Base-by-base conservation (phyloP, 2,888 invertebrate genomes). In the Epinotia brunnichana region DNA sequence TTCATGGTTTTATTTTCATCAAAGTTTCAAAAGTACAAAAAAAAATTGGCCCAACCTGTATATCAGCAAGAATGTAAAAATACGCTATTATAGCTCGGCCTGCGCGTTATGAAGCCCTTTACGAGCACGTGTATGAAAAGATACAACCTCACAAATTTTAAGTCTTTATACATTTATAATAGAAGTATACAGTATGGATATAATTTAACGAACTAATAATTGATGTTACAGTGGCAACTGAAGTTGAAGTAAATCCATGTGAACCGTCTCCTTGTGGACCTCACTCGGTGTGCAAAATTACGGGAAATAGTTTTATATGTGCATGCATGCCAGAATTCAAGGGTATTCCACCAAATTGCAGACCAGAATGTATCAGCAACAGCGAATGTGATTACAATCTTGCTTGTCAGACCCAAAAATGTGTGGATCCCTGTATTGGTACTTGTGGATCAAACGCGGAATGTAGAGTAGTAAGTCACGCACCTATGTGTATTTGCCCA, bases 251-350 rank as follows among this genome's bases (percentile, higher is more conserved):
- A 41, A 90, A 95, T 84, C 95, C 94, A 59, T 96, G 95, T 83
- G 94, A 94, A 76, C 96, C 97, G 63, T 95, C 96, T 51, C 97
- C 97, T 2, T 97, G 97, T 83, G 97, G 97, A 35, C 95, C 96
- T 0, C 95, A 96, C 83, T 94, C 97, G 0, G 94, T 96, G 79
- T 97, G 97, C 81, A 95, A 94, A 86, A 91, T 95, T 67, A 91
- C 94, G 51, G 95, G 95, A 29, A 95, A 95, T 74, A 94, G 94
- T 62, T 96, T 96, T 2, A 94, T 96, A 1, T 97, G 97, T 82
- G 96, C 96, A 39, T 97, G 97, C 81, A 86, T 95, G 68, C 92
- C 95, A 63, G 94, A 94, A 76, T 96, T 95, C 78, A 94, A 94
- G 75, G 96, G 97, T 64, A 90, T 94, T 29, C 96, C 97, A 51